Evolutionary conservation across 1,140 invertebrate genomes (phyloP).

Genomic region (Caerostris extrusa): DNA sequence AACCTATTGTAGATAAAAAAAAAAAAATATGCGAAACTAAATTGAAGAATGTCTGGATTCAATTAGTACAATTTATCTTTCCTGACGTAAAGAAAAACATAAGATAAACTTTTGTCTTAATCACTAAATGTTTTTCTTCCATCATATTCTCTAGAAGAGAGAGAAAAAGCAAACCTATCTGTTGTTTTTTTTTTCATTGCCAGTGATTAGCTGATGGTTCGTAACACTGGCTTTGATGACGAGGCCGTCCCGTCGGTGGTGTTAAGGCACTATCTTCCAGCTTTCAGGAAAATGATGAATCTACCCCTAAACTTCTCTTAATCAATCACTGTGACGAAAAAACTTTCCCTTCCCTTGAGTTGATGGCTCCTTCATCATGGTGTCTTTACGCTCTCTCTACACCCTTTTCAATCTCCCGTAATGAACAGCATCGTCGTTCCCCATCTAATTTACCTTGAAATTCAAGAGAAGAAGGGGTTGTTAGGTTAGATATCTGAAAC

Average conservation of each 20-base stretch:
- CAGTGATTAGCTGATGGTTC: not conserved
- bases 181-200: not conserved
- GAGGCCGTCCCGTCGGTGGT: not conserved
- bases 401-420: constrained; percentile 14
- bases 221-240: not conserved
- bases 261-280: constrained; percentile 8
- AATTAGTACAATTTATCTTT: not conserved
- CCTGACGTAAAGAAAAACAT: not conserved
- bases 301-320: constrained; percentile 42
- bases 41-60: not conserved
- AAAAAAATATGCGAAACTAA: too few species aligned
- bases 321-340: constrained; percentile 53
- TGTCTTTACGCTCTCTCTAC: not conserved
- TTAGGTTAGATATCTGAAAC: constrained; percentile 20
- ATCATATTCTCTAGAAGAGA: not conserved
- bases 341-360: constrained; percentile 10
- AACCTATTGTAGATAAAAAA: too few species aligned
- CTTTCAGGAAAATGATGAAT: constrained; percentile 47
- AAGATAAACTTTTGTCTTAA: not conserved
- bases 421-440: too few species aligned
- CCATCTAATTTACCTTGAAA: constrained; percentile 18
- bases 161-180: too few species aligned
- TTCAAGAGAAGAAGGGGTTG: not conserved
- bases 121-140: not conserved
- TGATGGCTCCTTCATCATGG: constrained; percentile 40